Percentiles rank a stretch among this genome's conserved stretches.
Evolutionary conservation across 2,113 vertebrate genomes (phyloP).

Genomic region (Ifrita kowaldi): DNA sequence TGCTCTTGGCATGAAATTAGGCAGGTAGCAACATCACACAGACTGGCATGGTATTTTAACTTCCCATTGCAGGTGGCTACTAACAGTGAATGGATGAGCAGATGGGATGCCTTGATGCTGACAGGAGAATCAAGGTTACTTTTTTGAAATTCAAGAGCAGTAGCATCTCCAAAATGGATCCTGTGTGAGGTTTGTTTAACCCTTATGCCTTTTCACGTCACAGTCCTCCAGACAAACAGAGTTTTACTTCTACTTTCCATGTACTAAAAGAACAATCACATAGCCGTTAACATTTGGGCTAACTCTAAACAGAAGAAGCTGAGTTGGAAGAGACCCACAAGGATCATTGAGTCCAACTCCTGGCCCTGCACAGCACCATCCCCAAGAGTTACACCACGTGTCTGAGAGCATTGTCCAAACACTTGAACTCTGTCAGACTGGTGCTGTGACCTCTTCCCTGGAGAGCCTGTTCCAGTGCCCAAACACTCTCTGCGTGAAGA

Average conservation of each 20-base stretch:
- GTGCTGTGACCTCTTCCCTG: not conserved
- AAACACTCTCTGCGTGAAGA: not conserved
- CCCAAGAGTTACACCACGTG: not conserved
- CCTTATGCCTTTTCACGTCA: not conserved
- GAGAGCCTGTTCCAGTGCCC: not conserved
- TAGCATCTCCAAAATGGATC: not conserved
- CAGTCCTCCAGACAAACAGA: not conserved
- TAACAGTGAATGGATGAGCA: not conserved
- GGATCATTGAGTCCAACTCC: not conserved
- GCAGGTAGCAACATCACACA: not conserved
- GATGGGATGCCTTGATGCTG: not conserved
- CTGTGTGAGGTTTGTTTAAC: not conserved
- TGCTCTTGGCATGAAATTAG: not conserved
- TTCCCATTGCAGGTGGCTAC: not conserved
- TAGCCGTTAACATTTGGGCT: not conserved
- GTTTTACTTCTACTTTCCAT: not conserved
- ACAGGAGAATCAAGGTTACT: not conserved
- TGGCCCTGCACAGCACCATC: too few relatives aligned
- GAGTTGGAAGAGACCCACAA: not conserved
- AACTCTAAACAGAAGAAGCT: not conserved
- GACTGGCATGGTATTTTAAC: not conserved
- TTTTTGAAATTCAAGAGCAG: not conserved
- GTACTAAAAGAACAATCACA: not conserved
- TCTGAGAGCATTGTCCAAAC: not conserved
- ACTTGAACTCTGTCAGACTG: not conserved